phyloP scores from a whole-genome alignment of 2,113 vertebrate species.

The Eptesicus fuscus region DNA sequence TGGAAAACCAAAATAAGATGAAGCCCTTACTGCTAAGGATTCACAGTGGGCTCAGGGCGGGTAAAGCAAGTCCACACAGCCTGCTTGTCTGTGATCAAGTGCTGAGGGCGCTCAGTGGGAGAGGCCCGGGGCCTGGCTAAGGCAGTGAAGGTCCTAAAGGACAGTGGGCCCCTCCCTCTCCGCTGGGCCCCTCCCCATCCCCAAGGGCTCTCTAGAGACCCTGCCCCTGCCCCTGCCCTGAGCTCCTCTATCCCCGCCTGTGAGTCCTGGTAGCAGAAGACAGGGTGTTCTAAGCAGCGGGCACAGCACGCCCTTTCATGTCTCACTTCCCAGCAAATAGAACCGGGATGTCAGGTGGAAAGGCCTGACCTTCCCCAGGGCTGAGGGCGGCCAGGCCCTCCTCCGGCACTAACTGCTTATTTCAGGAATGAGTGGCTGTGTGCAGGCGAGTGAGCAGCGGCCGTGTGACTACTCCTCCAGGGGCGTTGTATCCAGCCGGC shows the following conservation, averaged over 20 bases:
- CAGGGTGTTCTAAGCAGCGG: neutral
- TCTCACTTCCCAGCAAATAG: neutral
- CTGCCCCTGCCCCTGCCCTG: neutral
- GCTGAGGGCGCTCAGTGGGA: neutral
- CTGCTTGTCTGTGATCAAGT: neutral
- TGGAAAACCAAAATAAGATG: neutral
- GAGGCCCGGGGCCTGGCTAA: accelerated
- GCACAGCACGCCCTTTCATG: neutral
- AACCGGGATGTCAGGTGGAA: neutral
- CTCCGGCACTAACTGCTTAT: neutral
- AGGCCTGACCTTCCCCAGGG: neutral
- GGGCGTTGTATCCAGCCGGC: neutral
- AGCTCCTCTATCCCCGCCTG: neutral
- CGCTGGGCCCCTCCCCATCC: neutral
- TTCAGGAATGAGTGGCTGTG: neutral
- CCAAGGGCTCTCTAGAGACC: too few species aligned
- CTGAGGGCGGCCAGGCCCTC: neutral
- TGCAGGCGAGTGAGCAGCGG: neutral
- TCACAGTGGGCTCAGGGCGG: neutral
- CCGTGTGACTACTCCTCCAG: neutral
- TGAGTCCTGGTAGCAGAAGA: neutral
- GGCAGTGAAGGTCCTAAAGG: neutral
- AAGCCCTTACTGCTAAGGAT: neutral
- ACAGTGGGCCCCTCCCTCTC: accelerated
- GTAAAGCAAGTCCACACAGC: neutral